Conservation (phyloP, 2,888 invertebrate species). For the Heteromyza rotundicornis region DNA sequence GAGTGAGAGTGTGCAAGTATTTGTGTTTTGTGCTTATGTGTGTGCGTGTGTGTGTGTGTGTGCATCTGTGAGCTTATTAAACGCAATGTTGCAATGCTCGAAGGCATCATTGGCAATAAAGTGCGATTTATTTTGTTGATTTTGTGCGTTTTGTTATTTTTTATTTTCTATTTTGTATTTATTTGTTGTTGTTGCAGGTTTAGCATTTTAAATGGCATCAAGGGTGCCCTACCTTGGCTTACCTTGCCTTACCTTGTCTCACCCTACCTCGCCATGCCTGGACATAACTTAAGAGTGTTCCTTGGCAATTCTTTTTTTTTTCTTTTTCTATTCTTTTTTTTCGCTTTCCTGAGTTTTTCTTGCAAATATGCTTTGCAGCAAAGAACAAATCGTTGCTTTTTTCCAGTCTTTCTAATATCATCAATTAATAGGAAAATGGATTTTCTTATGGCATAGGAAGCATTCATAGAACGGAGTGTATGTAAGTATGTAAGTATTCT, state of each 20-base stretch:
- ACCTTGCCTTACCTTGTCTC: not conserved
- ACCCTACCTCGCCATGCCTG: no score
- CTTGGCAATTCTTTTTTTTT: not conserved
- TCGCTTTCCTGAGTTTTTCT: not conserved
- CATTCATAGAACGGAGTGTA: no score
- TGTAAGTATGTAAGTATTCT: no score
- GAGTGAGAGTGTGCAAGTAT: not conserved
- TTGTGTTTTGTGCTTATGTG: not conserved
- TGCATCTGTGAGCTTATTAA: slow-evolving; percentile 45
- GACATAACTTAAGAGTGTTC: no score
- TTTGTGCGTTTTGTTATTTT: slow-evolving; percentile 38
- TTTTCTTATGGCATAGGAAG: no score
- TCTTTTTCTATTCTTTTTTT: no score
- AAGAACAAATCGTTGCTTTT: not conserved
- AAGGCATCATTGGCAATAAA: slow-evolving; percentile 38
- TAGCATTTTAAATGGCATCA: not conserved
- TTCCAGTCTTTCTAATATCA: not conserved
- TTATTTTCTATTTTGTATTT: slow-evolving; percentile 27
- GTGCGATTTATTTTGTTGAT: slow-evolving; percentile 55
- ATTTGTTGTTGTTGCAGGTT: slow-evolving; percentile 9
- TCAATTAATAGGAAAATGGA: not conserved
- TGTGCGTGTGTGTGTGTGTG: slow-evolving; percentile 26
- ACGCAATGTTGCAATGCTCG: slow-evolving; percentile 41
- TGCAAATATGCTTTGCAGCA: not conserved
- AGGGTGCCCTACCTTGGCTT: not conserved